These are phyloP conservation scores for Rhabditoides inermis DNA, from an alignment of 2,888 invertebrate species.

Conservation along the genomic window DNA sequence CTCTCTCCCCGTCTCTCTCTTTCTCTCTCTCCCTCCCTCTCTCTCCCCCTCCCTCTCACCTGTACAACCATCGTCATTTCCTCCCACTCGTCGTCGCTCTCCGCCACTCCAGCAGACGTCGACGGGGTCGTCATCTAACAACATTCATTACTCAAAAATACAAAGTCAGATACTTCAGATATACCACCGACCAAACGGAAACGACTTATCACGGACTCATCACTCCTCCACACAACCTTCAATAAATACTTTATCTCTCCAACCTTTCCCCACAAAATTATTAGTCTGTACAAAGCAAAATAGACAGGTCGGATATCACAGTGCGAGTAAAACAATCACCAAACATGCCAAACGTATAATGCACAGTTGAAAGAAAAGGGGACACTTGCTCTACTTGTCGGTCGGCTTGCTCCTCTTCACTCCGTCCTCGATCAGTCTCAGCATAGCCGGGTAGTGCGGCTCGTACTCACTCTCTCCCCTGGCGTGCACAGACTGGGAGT, in stretches of 20 bases:
- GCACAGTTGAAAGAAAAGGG: too few species aligned
- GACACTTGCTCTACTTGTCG: background rate
- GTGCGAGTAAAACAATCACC: too few species aligned
- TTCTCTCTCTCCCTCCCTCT: background rate
- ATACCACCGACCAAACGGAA: too few species aligned
- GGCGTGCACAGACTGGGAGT: slow-evolving; percentile 73
- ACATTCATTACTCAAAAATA: too few species aligned
- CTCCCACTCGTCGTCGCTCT: slow-evolving; percentile 34
- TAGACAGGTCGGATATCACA: too few species aligned
- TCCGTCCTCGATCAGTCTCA: slow-evolving; percentile 62
- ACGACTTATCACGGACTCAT: too few species aligned
- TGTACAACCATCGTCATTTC: slow-evolving; percentile 31
- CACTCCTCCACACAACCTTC: too few species aligned
- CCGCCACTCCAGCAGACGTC: slow-evolving; percentile 1
- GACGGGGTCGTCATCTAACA: background rate
- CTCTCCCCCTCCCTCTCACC: slow-evolving; percentile 2
- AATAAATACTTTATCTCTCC: slow-evolving; percentile 3
- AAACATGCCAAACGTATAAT: too few species aligned
- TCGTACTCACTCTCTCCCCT: slow-evolving; percentile 78
- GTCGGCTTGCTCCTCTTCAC: background rate
- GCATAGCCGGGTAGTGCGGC: slow-evolving; percentile 76
- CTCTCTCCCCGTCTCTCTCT: background rate
- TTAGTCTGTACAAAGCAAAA: too few species aligned
- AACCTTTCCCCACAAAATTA: background rate
- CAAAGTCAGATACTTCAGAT: too few species aligned